Percentiles rank a stretch among this genome's conserved stretches.
Conservation (phyloP, 2,113 vertebrate genomes). For the Rhea americana region DNA sequence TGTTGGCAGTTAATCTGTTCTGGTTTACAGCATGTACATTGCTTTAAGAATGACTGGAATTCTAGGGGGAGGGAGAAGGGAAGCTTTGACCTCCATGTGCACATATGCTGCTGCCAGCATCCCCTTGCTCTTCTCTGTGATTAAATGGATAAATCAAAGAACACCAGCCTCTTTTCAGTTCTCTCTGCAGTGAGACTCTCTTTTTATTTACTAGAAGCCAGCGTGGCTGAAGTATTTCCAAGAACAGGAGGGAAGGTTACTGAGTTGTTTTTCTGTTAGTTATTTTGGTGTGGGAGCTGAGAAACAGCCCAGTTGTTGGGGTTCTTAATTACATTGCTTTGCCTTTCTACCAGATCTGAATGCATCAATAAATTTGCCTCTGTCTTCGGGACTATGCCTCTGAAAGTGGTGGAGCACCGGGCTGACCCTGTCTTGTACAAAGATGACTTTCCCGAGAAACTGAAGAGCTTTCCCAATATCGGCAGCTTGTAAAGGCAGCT, state of each 20-base stretch:
- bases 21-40: conserved; percentile 71
- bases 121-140: conserved; percentile 48
- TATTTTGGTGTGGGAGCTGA: not conserved
- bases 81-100: conserved; percentile 66
- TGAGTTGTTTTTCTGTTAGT: not conserved
- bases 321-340: conserved; percentile 13
- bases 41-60: conserved; percentile 81
- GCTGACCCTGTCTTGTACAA: conserved; percentile 97
- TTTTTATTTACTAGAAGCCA: conserved; percentile 13
- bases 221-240: not conserved
- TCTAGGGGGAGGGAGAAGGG: conserved; percentile 71
- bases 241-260: not conserved
- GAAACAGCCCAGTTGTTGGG: not conserved
- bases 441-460: conserved; percentile 97
- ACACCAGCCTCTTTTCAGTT: conserved; percentile 33
- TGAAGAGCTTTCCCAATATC: conserved; percentile 98
- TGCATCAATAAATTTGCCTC: conserved; percentile 99
- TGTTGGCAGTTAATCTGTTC: conserved; percentile 77
- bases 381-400: conserved; percentile 96
- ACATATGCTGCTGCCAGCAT: conserved; percentile 59
- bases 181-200: not conserved
- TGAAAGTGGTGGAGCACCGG: conserved; percentile 97
- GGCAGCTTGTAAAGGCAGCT: conserved; percentile 88
- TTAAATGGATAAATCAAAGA: conserved; percentile 55
- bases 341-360: conserved; percentile 85